Evolutionary conservation across 2,113 vertebrate genomes (phyloP).

Genomic region (Lepisosteus oculatus): DNA sequence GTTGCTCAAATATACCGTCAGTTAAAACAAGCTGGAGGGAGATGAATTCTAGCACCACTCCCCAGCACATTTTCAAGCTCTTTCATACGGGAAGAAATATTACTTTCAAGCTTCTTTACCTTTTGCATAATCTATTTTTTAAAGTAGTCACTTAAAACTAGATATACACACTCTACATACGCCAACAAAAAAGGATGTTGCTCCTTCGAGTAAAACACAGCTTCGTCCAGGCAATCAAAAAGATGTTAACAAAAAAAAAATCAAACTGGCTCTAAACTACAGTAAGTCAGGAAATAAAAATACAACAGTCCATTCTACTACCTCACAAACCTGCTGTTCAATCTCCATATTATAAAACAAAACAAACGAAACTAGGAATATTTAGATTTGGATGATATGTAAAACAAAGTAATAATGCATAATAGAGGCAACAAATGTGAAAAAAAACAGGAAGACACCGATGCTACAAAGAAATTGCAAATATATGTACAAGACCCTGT

Average conservation of each 20-base stretch:
- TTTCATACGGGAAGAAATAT: constrained; percentile 24
- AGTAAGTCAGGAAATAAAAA: constrained; percentile 76
- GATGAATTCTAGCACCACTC: constrained; percentile 48
- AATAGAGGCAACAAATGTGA: constrained; percentile 74
- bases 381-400: constrained; percentile 82
- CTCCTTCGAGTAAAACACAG: constrained; percentile 71
- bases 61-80: constrained; percentile 31
- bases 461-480: constrained; percentile 97
- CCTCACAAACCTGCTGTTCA: constrained; percentile 59
- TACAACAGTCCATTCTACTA: constrained; percentile 70
- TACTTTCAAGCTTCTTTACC: constrained; percentile 55
- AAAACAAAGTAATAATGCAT: constrained; percentile 86
- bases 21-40: constrained; percentile 35
- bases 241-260: constrained; percentile 64
- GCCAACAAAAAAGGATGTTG: constrained; percentile 72
- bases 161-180: constrained; percentile 70
- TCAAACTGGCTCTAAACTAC: constrained; percentile 69
- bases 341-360: constrained; percentile 67
- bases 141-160: constrained; percentile 61
- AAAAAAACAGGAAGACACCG: constrained; percentile 85
- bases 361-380: constrained; percentile 67
- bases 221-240: constrained; percentile 80
- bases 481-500: constrained; percentile 99
- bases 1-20: constrained; percentile 30
- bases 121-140: constrained; percentile 74